These are phyloP conservation scores for Latrodectus geometricus DNA, from an alignment of 1,140 invertebrate species.

Conservation along the genomic window DNA sequence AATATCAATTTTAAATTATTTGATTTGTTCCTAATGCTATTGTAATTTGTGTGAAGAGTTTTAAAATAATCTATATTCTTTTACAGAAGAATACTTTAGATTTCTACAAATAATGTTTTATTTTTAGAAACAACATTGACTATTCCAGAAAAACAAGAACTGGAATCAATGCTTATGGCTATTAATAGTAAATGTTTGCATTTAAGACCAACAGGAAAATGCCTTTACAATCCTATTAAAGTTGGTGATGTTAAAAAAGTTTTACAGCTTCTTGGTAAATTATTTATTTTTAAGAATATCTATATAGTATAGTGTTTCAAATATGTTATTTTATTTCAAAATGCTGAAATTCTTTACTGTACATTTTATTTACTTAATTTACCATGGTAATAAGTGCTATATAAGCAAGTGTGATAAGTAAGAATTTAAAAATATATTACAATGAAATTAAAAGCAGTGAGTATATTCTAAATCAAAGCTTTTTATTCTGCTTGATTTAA, in stretches of 20 bases:
- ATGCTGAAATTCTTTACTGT: too few species aligned
- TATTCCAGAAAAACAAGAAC: slow-evolving; percentile 65
- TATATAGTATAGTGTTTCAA: background rate
- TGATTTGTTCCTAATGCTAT: too few species aligned
- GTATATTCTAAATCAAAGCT: too few species aligned
- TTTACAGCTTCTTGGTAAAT: slow-evolving; percentile 72
- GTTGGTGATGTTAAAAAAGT: slow-evolving; percentile 78
- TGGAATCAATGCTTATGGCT: slow-evolving; percentile 64
- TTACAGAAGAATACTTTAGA: background rate
- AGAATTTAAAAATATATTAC: too few species aligned
- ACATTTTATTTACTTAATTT: too few species aligned
- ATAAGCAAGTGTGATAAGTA: too few species aligned
- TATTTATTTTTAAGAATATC: background rate
- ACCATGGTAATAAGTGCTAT: too few species aligned
- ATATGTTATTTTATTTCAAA: background rate
- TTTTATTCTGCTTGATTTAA: too few species aligned
- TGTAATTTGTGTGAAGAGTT: too few species aligned
- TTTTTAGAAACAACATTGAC: background rate
- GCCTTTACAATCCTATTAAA: slow-evolving; percentile 68
- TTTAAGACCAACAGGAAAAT: slow-evolving; percentile 66
- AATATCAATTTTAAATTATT: too few species aligned
- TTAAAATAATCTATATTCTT: too few species aligned
- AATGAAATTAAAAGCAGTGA: too few species aligned
- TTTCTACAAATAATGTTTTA: background rate
- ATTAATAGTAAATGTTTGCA: slow-evolving; percentile 35